Conservation (phyloP, 2,888 invertebrate species). For the Plagodis dolabraria region DNA sequence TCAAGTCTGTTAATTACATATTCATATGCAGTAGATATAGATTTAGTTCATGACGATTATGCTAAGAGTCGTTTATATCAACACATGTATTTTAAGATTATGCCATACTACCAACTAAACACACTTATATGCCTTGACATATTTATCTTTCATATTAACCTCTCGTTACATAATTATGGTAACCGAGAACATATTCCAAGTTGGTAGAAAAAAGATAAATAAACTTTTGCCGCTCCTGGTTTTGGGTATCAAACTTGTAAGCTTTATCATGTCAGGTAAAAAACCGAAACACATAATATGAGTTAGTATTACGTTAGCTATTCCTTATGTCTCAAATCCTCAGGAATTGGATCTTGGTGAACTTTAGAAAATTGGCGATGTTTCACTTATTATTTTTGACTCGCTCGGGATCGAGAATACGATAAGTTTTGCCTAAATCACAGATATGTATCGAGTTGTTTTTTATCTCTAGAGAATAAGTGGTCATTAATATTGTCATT, state of each 20-base stretch:
- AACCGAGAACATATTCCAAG: too few species aligned
- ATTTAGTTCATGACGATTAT: too few species aligned
- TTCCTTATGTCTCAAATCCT: slow-evolving; percentile 35
- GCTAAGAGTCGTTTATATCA: too few species aligned
- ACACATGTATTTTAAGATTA: too few species aligned
- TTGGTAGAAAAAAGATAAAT: too few species aligned
- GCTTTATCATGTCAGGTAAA: slow-evolving; percentile 11
- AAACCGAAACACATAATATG: slow-evolving; percentile 18
- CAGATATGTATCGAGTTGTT: slow-evolving; percentile 61
- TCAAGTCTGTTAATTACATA: too few species aligned
- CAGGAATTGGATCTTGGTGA: slow-evolving; percentile 44
- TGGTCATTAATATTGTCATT: slow-evolving; percentile 53
- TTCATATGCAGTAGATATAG: too few species aligned
- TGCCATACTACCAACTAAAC: too few species aligned
- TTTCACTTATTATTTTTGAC: slow-evolving; percentile 61
- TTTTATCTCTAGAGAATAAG: slow-evolving; percentile 56
- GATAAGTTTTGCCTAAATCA: slow-evolving; percentile 63
- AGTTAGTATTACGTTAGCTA: slow-evolving; percentile 20
- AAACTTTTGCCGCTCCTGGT: neutral
- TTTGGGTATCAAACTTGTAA: slow-evolving; percentile 10
- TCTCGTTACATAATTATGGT: too few species aligned
- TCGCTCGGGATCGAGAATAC: slow-evolving; percentile 49
- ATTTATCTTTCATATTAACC: too few species aligned
- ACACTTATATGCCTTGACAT: too few species aligned
- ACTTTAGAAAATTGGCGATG: slow-evolving; percentile 52